Conservation (phyloP, 2,888 invertebrate species). For the Girardia tigrina region DNA sequence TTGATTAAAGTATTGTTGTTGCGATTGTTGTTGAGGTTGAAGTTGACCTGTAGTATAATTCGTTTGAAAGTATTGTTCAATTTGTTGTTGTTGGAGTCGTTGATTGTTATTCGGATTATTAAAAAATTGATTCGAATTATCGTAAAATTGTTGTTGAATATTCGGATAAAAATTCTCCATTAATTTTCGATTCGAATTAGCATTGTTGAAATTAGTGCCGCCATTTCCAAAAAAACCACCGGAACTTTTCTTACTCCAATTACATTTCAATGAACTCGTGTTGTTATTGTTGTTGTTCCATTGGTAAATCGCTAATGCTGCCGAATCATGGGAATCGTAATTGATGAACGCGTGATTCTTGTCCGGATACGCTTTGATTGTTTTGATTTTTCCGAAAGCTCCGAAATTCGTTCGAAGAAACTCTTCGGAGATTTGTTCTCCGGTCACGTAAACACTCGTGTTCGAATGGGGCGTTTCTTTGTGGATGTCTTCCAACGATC, state of each 20-base stretch:
- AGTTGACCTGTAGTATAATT: too few relatives aligned
- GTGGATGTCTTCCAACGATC: conserved; percentile 28
- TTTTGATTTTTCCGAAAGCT: background rate
- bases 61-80: too few relatives aligned
- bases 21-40: too few relatives aligned
- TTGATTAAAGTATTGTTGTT: too few relatives aligned
- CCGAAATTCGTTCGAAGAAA: background rate
- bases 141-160: too few relatives aligned
- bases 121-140: too few relatives aligned
- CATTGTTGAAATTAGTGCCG: too few relatives aligned
- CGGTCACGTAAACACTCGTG: background rate
- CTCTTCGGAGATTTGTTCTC: background rate
- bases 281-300: background rate
- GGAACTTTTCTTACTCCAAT: background rate
- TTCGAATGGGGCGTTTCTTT: conserved; percentile 32
- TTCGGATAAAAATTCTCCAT: too few relatives aligned
- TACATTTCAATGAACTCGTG: background rate
- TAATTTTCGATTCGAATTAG: too few relatives aligned
- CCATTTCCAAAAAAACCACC: too few relatives aligned
- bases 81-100: too few relatives aligned
- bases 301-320: background rate
- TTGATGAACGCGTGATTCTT: background rate
- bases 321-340: conserved; percentile 1
- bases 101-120: too few relatives aligned
- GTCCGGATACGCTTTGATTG: background rate